Base-by-base conservation (phyloP, 2,797 vertebrate species). In the Poeciliopsis paucimaculata region DNA sequence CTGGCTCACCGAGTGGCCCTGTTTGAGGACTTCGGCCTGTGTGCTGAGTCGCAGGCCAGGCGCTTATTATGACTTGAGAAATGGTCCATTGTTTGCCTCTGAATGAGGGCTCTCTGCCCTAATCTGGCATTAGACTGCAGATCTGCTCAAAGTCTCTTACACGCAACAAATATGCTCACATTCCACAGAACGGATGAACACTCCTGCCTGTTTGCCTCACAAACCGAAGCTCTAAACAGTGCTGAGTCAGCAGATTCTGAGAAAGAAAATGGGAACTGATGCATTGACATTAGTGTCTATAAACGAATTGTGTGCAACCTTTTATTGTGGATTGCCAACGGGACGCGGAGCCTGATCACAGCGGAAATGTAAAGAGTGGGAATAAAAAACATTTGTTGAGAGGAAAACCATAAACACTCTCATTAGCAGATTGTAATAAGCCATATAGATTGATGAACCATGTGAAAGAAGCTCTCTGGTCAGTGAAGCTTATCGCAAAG, bases 71-170 rank as follows among this genome's bases (percentile, higher is more conserved):
- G 89, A 87, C 85, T 82, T 51, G 82, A 95, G 93, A 94, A 95
- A 94, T 91, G 91, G 89, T 76, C 90, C 92, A 95, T 96, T 96
- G 95, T 96, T 95, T 93, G 80, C 85, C 55, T 78, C 85, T 95
- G 92, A 96, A 95, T 92, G 88, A 93, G 88, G 75, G 82, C 93
- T 87, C 92, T 95, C 93, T 92, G 88, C 91, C 89, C 91, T 95
- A 96, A 95, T 95, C 93, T 91, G 89, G 90, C 88, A 86, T 91
- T 77, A 93, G 90, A 91, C 90, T 80, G 81, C 80, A 93, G 92
- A 94, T 90, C 92, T 93, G 89, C 90, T 91, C 90, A 94, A 95
- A 94, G 93, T 93, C 94, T 93, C 85, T 92, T 89, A 94, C 77
- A 82, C 55, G 72, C 85, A 84, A 80, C 79, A 91, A 81, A 88